Evolutionary conservation across 1,140 invertebrate species (phyloP), one percentile per base, ranked within the genome.

Genomic region (Drosophila nasuta): DNA sequence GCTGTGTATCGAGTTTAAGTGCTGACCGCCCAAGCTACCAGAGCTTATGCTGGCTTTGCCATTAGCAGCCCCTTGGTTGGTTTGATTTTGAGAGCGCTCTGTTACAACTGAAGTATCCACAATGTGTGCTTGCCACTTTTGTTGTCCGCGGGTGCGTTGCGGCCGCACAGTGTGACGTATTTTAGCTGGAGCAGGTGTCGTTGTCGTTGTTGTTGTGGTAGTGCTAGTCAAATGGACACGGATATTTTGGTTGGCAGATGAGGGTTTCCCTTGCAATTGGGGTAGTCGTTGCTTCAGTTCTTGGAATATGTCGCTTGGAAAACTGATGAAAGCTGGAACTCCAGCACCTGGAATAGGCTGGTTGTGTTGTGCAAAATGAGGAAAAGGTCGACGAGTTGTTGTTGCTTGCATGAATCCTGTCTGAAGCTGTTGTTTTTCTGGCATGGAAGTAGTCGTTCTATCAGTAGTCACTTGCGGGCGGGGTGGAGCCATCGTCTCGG

Each of bases 401-500:
- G 91, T 92, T 6, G 89, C 90, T 25, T 87, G 71, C 28, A 85
- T 72, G 33, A 75, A 91, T 1, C 91, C 86, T 0, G 91, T 92
- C 20, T 87, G 77, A 20, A 51, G 17, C 1, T 41, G 67, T 3
- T 48, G 25, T n/a, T 54, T 72, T 5, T 58, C 59, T 1, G 80
- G 59, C 6, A 51, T 73, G 13, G 57, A 43, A 0, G 76, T 72
- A 3, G 28, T 57, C 1, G 81, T 8, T 2, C 57, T 30, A 6
- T 45, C 30, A 1, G 80, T 75, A 51, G 77, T 79, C 8, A 90
- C 59, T 74, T 89, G 82, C 25, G 79, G 75, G 1, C 86, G 77
- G 5, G 91, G 92, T 51, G 92, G 92, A 3, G 91, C 75, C 92
- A 92, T 92, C 3, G 92, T 93, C 92, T 95, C 94, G 5, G 94